These are phyloP conservation scores for Salvator merianae DNA, from an alignment of 2,113 vertebrate genomes.

Conservation along the genomic window DNA sequence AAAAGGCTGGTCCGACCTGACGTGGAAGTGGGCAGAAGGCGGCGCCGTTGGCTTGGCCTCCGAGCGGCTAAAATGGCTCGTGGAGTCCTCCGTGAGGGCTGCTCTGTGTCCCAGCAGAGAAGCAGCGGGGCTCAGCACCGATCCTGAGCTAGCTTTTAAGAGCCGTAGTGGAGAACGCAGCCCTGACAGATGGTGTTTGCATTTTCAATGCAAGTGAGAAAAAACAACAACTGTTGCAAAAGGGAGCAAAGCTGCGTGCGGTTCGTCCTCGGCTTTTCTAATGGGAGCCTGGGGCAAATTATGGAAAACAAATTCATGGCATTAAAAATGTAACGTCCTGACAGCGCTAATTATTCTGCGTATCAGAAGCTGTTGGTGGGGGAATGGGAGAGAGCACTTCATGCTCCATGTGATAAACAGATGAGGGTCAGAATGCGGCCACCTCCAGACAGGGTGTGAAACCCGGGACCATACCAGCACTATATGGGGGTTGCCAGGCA, in stretches of 20 bases:
- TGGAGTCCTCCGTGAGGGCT: too few species aligned
- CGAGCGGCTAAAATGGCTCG: neutral
- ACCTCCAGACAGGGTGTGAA: too few species aligned
- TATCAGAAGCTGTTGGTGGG: neutral
- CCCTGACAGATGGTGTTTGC: neutral
- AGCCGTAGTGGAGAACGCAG: neutral
- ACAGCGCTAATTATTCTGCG: constrained; percentile 19
- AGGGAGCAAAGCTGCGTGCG: neutral
- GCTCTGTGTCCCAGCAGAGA: neutral
- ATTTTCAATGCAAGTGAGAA: neutral
- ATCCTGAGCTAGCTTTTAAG: neutral
- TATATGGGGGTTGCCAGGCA: too few species aligned
- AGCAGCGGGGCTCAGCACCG: neutral
- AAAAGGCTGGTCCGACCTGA: too few species aligned
- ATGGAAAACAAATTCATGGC: neutral
- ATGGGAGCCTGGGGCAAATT: neutral
- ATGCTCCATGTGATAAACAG: neutral
- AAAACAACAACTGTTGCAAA: too few species aligned
- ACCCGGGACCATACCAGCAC: too few species aligned
- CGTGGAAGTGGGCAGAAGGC: neutral
- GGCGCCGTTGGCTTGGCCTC: accelerated
- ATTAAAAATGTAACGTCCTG: constrained; percentile 35
- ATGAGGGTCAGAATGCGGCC: neutral
- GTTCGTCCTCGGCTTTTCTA: neutral
- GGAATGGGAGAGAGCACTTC: too few species aligned